phyloP scores from a whole-genome alignment of 2,888 invertebrate species.

The Lypha dubia region DNA sequence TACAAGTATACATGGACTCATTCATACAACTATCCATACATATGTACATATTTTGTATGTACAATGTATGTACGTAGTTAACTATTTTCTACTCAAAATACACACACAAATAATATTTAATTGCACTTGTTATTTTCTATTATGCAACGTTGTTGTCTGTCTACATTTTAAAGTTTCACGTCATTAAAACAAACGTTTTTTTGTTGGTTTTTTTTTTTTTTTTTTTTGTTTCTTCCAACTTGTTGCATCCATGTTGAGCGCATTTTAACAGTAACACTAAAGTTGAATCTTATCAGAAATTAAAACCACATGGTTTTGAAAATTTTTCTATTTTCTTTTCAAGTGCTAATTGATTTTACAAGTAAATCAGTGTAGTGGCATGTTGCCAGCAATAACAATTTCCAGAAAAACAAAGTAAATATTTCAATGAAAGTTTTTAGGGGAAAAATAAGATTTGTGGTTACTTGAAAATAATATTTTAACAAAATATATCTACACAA shows the following conservation, averaged over 20 bases:
- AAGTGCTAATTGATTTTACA: conserved; percentile 53
- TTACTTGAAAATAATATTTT: neutral
- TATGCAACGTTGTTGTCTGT: conserved; percentile 1
- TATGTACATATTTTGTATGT: neutral
- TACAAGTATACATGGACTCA: neutral
- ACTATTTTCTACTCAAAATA: neutral
- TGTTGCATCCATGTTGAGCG: neutral
- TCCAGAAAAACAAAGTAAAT: neutral
- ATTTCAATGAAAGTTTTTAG: neutral
- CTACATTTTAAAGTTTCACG: conserved; percentile 12
- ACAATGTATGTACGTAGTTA: neutral
- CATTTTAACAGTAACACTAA: neutral
- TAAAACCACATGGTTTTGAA: neutral
- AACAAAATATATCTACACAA: no score
- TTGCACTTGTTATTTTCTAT: conserved; percentile 15
- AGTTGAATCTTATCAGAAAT: conserved; percentile 6
- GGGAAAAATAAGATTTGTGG: neutral
- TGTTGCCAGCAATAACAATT: conserved; percentile 20
- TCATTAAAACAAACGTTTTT: conserved; percentile 11
- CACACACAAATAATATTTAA: conserved; percentile 7
- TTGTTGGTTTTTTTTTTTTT: no score
- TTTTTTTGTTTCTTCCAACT: neutral
- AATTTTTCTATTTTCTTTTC: conserved; percentile 26
- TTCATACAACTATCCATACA: no score
- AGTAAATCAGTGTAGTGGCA: conserved; percentile 17